Evolutionary conservation across 2,797 vertebrate species (phyloP).

Genomic region (Melanotaenia boesemani): DNA sequence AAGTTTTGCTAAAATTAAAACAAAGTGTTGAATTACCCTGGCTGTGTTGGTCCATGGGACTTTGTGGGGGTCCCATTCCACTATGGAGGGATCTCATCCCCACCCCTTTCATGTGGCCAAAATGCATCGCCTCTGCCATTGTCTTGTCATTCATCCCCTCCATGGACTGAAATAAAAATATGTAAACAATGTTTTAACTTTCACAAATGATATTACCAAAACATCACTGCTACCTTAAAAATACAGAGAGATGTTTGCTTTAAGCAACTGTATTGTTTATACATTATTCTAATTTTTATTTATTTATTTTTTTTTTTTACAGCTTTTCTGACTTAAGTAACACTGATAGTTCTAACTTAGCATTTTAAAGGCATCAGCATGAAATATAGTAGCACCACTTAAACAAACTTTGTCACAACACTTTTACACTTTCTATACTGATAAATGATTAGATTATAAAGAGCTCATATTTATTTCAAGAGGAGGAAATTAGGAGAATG

Average conservation of each 20-base stretch:
- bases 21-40: conserved; percentile 83
- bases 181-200: neutral
- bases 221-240: neutral
- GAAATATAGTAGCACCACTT: too few relatives aligned
- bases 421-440: too few relatives aligned
- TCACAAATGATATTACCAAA: neutral
- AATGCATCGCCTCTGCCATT: conserved; percentile 92
- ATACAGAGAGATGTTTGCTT: neutral
- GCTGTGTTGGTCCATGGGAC: conserved; percentile 97
- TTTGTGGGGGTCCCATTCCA: conserved; percentile 97
- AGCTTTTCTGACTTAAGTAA: too few relatives aligned
- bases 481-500: too few relatives aligned
- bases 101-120: conserved; percentile 92
- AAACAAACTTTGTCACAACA: too few relatives aligned
- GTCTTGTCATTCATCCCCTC: conserved; percentile 95
- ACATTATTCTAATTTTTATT: neutral
- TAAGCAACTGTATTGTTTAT: neutral
- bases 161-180: conserved; percentile 82
- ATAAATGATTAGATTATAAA: too few relatives aligned
- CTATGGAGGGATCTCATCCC: conserved; percentile 94
- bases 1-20: neutral
- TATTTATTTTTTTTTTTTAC: neutral
- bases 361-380: too few relatives aligned
- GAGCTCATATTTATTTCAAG: too few relatives aligned
- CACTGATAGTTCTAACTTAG: too few relatives aligned